Percentiles rank a stretch among this genome's conserved stretches.
Conservation (phyloP, 2,113 vertebrate genomes). For the Anolis sagrei region DNA sequence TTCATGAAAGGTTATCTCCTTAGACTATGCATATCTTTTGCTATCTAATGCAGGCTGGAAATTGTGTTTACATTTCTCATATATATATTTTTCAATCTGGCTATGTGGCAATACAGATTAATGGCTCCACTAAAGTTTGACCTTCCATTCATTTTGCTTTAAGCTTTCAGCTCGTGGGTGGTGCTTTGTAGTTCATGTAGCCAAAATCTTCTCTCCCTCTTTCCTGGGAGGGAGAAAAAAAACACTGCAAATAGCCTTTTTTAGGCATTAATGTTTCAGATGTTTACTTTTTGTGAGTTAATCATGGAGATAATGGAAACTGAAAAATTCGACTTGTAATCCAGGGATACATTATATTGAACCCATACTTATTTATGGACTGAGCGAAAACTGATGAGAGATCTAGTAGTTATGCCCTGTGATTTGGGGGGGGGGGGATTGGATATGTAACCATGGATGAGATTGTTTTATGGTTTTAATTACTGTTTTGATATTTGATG, state of each 20-base stretch:
- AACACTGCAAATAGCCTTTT: conserved; percentile 42
- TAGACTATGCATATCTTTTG: conserved; percentile 62
- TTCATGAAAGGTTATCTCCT: conserved; percentile 68
- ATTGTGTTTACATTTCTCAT: conserved; percentile 71
- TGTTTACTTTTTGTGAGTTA: conserved; percentile 44
- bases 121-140: conserved; percentile 67
- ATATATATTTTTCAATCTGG: conserved; percentile 62
- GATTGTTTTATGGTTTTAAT: too few relatives aligned
- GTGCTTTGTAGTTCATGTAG: conserved; percentile 53
- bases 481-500: too few relatives aligned
- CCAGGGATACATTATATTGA: conserved; percentile 13
- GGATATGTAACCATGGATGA: not conserved
- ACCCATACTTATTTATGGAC: conserved; percentile 46
- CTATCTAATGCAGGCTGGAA: conserved; percentile 68
- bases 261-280: conserved; percentile 29
- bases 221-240: conserved; percentile 39
- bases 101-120: conserved; percentile 68
- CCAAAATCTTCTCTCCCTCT: conserved; percentile 63
- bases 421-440: too few relatives aligned
- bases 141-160: conserved; percentile 68
- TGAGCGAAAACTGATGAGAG: conserved; percentile 38
- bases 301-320: conserved; percentile 38
- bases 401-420: conserved; percentile 44
- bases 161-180: conserved; percentile 53
- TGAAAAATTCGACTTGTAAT: conserved; percentile 1